These are phyloP conservation scores for Camponotus vicinus DNA, from an alignment of 1,140 invertebrate genomes.

Conservation along the genomic window DNA sequence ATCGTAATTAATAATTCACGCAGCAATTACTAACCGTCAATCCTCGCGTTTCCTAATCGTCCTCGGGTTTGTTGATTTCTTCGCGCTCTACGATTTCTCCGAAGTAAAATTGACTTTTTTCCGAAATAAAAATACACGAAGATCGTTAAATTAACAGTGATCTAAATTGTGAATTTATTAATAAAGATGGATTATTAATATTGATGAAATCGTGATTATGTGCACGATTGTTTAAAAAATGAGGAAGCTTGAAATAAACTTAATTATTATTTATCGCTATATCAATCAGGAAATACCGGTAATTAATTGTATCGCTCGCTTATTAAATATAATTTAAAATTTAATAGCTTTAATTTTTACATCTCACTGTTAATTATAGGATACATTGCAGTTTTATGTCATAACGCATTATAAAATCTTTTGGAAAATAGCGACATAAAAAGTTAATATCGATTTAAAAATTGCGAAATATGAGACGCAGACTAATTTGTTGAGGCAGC, in stretches of 20 bases:
- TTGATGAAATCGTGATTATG: background rate
- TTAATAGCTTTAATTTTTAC: background rate
- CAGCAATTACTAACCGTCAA: conserved; percentile 18
- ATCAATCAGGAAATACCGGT: background rate
- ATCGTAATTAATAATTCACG: conserved; percentile 34
- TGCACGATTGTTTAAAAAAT: background rate
- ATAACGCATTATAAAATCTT: background rate
- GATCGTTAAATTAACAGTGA: no score
- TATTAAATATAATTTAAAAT: background rate
- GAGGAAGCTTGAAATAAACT: background rate
- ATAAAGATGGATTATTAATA: background rate
- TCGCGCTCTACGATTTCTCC: background rate
- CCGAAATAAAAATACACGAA: no score
- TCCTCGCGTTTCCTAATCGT: background rate
- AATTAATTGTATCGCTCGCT: background rate
- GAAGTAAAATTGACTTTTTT: no score
- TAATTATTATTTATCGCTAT: conserved; percentile 1
- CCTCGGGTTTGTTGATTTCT: background rate
- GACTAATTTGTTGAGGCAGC: conserved; percentile 82
- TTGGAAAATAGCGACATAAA: no score
- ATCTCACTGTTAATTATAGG: background rate
- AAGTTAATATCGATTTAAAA: background rate
- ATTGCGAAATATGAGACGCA: background rate
- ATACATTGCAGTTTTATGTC: background rate
- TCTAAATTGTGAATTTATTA: background rate